phyloP scores from a whole-genome alignment of 23 tunicate genomes.

The Trididemnum nubilum region DNA sequence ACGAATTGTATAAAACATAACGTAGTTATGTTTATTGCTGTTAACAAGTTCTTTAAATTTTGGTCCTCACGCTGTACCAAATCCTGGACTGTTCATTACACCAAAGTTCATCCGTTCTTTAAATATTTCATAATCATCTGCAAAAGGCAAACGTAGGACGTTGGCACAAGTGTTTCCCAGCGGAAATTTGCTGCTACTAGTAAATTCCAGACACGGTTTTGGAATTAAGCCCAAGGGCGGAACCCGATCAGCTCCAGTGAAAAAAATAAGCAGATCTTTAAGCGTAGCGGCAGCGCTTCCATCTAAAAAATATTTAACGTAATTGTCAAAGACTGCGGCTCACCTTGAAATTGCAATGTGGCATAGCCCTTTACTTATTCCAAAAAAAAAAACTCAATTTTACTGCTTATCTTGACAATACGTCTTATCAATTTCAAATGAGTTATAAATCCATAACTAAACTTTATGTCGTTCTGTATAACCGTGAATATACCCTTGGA shows the following conservation, averaged over 20 bases:
- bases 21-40: too few species aligned
- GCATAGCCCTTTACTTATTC: too few species aligned
- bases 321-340: not conserved
- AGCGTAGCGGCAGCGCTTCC: not conserved
- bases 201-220: slow-evolving; percentile 5
- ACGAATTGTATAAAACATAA: too few species aligned
- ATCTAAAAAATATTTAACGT: slow-evolving; percentile 9
- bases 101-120: not conserved
- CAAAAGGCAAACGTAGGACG: slow-evolving; percentile 2
- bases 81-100: not conserved
- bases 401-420: not conserved
- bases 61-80: too few species aligned
- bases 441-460: too few species aligned
- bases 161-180: slow-evolving; percentile 26
- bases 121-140: not conserved
- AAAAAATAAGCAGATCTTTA: slow-evolving; percentile 5
- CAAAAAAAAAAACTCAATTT: too few species aligned
- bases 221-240: slow-evolving; percentile 10
- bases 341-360: not conserved
- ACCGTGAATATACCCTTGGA: too few species aligned
- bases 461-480: too few species aligned
- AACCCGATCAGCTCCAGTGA: slow-evolving; percentile 21
- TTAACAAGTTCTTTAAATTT: too few species aligned
- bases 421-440: not conserved
- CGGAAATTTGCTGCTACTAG: not conserved